Evolutionary conservation across 2,797 vertebrate species (phyloP), one percentile per base, ranked within the genome.

Genomic region (Trichosurus vulpecula): DNA sequence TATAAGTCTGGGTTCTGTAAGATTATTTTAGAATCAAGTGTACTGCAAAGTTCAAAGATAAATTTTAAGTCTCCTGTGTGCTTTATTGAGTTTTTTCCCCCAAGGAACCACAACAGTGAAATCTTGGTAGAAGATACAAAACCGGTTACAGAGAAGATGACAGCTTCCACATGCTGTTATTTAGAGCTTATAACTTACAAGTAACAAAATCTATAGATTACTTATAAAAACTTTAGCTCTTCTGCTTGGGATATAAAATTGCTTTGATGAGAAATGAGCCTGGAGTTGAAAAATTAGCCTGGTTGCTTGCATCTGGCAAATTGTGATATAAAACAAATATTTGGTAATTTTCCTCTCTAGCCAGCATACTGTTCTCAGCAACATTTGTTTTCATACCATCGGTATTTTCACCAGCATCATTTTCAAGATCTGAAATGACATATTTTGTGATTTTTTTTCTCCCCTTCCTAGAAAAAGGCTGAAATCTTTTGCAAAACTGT

Each of bases 401-500:
- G 0, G 6, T 47, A 3, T 91, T 93, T 9, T 91, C 47, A 54
- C 30, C 47, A 87, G 41, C 93, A 91, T 61, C 54, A 54, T 90
- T 93, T 95, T 54, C 95, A 95, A 93, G 96, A 89, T 90, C 16
- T 19, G 22, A 95, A 96, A 3, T 91, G 13, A 30, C 90, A 19
- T 97, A 95, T 96, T 98, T 30, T 91, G 16, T 27, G 57, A 14
- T 97, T 96, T 96, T 98, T 29, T 93, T 96, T 94, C 91, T n/a
- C 74, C 61, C 54, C 1, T 31, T 54, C 56, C 41, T 96, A 99
- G 99, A 95, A 98, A 98, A 96, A 98, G 96, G 4, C 97, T 98
- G 0, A 98, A 98, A 93, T 97, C 91, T 53, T 99, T 99, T 98
- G 91, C 97, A 93, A 97, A 98, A 90, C 90, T 97, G 6, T 99